phyloP scores from a whole-genome alignment of 2,888 invertebrate genomes.

The Trichacis sp. region DNA sequence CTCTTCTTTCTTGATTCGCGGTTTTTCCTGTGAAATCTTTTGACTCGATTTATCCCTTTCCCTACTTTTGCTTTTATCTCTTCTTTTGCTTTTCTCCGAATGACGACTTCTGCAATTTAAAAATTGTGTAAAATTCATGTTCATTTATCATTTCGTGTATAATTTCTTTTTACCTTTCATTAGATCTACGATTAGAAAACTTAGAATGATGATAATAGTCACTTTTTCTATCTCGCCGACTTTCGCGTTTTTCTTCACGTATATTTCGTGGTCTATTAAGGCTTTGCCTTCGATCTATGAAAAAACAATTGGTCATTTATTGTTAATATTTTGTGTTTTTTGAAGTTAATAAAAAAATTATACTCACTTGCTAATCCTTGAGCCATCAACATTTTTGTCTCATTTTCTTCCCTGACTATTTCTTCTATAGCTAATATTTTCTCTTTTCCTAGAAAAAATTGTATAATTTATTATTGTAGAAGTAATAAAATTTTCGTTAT shows the following conservation, averaged over 20 bases:
- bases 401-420: constrained; percentile 63
- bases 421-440: constrained; percentile 66
- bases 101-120: constrained; percentile 13
- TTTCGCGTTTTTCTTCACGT: constrained; percentile 28
- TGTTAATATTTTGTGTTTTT: no score
- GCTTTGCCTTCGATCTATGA: constrained; percentile 17
- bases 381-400: constrained; percentile 54
- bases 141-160: no score
- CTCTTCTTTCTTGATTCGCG: constrained; percentile 33
- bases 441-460: no score
- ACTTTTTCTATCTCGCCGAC: constrained; percentile 34
- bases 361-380: constrained; percentile 51
- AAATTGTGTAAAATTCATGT: no score
- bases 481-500: no score
- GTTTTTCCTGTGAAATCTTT: constrained; percentile 15
- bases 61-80: constrained; percentile 44
- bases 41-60: not conserved
- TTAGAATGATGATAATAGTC: constrained; percentile 28
- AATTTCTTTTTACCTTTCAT: constrained; percentile 23
- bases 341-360: not conserved
- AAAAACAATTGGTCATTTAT: no score
- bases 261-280: constrained; percentile 9
- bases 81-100: constrained; percentile 39
- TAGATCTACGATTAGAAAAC: constrained; percentile 34
- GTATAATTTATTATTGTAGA: no score